Percentiles rank a stretch among this genome's conserved stretches.
phyloP scores from a whole-genome alignment of 1,140 invertebrate genomes.

The Helicorthomorpha holstii region DNA sequence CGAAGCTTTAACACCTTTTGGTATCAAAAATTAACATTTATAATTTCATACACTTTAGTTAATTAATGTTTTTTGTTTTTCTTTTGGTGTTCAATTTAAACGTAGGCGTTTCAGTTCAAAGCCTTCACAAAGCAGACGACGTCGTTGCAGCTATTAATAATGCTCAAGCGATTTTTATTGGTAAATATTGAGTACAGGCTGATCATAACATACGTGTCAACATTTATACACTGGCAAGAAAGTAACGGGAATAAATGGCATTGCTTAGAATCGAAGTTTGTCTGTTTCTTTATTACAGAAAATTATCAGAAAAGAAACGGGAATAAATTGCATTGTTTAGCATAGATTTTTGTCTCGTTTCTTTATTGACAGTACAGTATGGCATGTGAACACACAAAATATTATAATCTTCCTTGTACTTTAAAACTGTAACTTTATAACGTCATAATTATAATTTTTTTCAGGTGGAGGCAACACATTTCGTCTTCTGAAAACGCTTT shows the following conservation, averaged over 20 bases:
- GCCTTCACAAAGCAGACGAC: constrained; percentile 40
- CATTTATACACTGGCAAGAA: too few species aligned
- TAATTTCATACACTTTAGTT: constrained; percentile 3
- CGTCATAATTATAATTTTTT: constrained; percentile 6
- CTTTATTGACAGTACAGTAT: too few species aligned
- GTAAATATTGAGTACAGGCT: constrained; percentile 20
- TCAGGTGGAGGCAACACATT: constrained; percentile 54
- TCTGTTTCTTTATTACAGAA: too few species aligned
- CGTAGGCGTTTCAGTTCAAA: constrained; percentile 35
- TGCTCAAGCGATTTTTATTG: constrained; percentile 53
- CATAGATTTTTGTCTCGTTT: too few species aligned
- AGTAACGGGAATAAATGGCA: too few species aligned
- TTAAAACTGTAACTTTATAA: not conserved
- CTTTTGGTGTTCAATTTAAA: constrained; percentile 5
- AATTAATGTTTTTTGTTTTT: constrained; percentile 8
- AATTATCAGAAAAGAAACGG: too few species aligned
- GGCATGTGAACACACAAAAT: not conserved
- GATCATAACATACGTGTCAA: too few species aligned
- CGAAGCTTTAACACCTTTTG: constrained; percentile 41
- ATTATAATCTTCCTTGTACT: not conserved
- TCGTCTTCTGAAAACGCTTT: constrained; percentile 45
- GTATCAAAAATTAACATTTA: constrained; percentile 26
- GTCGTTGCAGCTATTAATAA: constrained; percentile 35
- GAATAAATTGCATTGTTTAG: too few species aligned
- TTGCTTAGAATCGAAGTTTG: too few species aligned